Conservation (phyloP, 2,888 invertebrate genomes). For the Trichopoda pennipes region DNA sequence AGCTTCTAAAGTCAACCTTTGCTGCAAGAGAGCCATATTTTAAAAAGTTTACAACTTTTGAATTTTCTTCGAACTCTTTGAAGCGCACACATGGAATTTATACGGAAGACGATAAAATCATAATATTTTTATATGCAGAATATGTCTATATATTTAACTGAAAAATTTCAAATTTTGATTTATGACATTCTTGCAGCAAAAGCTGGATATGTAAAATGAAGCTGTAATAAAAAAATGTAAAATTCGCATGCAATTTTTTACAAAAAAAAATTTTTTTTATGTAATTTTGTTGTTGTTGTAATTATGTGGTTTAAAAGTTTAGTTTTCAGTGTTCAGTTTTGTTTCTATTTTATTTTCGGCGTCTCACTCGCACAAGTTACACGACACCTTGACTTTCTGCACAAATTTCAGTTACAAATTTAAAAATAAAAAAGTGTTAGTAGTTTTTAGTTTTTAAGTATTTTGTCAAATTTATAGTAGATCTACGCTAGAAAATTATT, state of each 20-base stretch:
- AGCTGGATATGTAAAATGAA: not conserved
- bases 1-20: constrained; percentile 19
- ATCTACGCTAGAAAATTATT: constrained; percentile 10
- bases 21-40: too few species aligned
- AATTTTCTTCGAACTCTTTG: too few species aligned
- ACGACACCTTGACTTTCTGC: constrained; percentile 43
- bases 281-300: constrained; percentile 45
- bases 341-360: constrained; percentile 3
- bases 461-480: constrained; percentile 19
- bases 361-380: constrained; percentile 31
- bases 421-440: constrained; percentile 9
- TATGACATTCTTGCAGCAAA: too few species aligned
- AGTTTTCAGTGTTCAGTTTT: constrained; percentile 29
- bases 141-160: too few species aligned
- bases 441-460: not conserved
- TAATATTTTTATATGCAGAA: too few species aligned
- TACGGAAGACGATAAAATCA: too few species aligned
- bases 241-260: constrained; percentile 48
- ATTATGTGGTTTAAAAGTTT: constrained; percentile 54
- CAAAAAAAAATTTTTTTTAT: constrained; percentile 56
- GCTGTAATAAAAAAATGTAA: not conserved
- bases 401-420: constrained; percentile 32
- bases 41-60: too few species aligned
- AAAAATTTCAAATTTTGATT: too few species aligned
- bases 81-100: too few species aligned